These are phyloP conservation scores for Dynastes hyllus DNA, from an alignment of 2,888 invertebrate species.

Conservation along the genomic window DNA sequence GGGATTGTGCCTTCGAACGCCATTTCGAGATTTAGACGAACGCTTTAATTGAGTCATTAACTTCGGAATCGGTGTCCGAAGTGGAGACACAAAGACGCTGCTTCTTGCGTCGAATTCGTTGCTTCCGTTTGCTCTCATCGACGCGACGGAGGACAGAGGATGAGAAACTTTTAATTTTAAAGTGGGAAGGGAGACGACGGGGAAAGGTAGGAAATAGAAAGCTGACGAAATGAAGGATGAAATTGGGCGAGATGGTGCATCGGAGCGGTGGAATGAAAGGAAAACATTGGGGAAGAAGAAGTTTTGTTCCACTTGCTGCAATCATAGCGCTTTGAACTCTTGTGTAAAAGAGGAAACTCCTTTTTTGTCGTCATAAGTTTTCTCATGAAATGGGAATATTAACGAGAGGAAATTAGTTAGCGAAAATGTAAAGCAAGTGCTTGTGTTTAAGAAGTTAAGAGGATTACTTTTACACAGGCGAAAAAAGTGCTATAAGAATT, in stretches of 20 bases:
- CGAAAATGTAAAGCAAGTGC: background rate
- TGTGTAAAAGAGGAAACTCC: constrained; percentile 25
- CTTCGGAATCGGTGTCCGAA: constrained; percentile 41
- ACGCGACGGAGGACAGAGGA: background rate
- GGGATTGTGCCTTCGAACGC: constrained; percentile 14
- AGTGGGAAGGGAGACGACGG: background rate
- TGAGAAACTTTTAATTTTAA: constrained; percentile 36
- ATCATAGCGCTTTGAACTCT: background rate
- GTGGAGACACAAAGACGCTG: constrained; percentile 20
- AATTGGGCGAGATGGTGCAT: background rate
- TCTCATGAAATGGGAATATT: background rate
- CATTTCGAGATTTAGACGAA: constrained; percentile 27
- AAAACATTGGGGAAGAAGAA: constrained; percentile 7
- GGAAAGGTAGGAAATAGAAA: background rate
- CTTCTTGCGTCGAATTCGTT: constrained; percentile 6
- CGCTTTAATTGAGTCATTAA: constrained; percentile 44
- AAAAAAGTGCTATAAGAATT: background rate
- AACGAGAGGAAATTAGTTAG: constrained; percentile 4
- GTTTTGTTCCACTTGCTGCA: constrained; percentile 10
- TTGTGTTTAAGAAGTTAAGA: background rate
- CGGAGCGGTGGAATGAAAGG: constrained; percentile 20
- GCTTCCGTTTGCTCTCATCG: background rate
- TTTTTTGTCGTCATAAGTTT: constrained; percentile 20
- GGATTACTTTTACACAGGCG: constrained; percentile 1
- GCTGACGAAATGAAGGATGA: constrained; percentile 14